A percentile compares a stretch with the other conserved stretches of the same genome.
Conservation (phyloP, 2,113 vertebrate species). For the Cyrtonyx montezumae region DNA sequence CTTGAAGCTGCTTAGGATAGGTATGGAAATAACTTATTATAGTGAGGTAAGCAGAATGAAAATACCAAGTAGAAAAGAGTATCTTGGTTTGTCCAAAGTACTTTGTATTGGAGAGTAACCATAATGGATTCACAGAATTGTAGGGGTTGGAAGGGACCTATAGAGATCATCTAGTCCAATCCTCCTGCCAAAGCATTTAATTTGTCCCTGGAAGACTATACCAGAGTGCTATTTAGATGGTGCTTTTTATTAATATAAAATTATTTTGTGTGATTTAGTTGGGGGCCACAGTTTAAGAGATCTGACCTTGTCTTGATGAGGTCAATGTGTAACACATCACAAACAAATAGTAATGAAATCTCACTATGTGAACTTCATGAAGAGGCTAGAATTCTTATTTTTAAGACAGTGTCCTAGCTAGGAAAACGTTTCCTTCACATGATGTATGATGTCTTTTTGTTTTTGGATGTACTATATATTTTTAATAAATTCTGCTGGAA, state of each 20-base stretch:
- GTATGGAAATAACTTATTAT: neutral
- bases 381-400: neutral
- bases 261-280: neutral
- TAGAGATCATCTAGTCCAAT: too few species aligned
- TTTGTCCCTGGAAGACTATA: neutral
- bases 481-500: neutral
- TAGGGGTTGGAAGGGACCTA: too few species aligned
- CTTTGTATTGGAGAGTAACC: neutral
- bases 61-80: neutral
- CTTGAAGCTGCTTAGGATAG: neutral
- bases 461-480: neutral
- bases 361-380: neutral
- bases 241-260: neutral
- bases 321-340: neutral
- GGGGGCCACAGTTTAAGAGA: neutral
- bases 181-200: neutral
- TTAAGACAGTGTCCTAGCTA: neutral
- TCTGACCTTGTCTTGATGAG: neutral
- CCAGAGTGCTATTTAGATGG: neutral
- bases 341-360: neutral
- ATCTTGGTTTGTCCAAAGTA: neutral
- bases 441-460: neutral
- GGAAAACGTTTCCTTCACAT: neutral
- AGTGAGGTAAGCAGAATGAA: neutral
- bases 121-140: neutral